These are phyloP conservation scores for Alectoris magna DNA, from an alignment of 2,797 vertebrate species.

Conservation along the genomic window DNA sequence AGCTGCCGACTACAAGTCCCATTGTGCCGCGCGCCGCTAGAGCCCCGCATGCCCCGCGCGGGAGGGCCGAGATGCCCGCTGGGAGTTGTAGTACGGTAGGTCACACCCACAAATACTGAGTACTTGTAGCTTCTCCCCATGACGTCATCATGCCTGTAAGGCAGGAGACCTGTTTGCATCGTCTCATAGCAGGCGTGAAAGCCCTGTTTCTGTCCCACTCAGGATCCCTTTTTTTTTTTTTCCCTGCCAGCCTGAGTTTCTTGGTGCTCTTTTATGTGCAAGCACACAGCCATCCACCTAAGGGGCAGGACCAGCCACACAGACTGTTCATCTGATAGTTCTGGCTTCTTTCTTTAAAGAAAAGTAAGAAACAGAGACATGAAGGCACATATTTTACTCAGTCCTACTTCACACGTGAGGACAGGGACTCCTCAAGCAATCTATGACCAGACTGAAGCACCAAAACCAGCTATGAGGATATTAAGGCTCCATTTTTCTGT, in stretches of 20 bases:
- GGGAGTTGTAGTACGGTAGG: slow-evolving; percentile 39
- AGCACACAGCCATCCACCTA: background rate
- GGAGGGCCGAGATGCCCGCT: background rate
- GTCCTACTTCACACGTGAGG: background rate
- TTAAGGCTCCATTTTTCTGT: slow-evolving; percentile 4
- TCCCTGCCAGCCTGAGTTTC: background rate
- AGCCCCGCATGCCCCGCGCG: fast-evolving
- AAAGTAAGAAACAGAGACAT: background rate
- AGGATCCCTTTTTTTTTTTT: background rate
- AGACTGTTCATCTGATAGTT: background rate
- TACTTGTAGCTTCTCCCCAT: background rate
- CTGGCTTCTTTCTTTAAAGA: background rate
- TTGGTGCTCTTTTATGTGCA: background rate
- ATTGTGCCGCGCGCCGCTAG: background rate
- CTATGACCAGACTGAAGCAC: background rate
- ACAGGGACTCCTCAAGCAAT: background rate
- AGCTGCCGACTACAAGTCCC: slow-evolving; percentile 56
- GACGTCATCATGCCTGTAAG: fast-evolving
- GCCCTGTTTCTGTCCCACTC: background rate
- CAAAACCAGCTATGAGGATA: background rate
- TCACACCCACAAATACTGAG: background rate
- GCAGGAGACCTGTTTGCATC: background rate
- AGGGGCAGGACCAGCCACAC: background rate
- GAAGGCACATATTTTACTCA: background rate
- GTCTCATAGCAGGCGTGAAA: too few relatives aligned